These are phyloP conservation scores for Cephus sareptanus DNA, from an alignment of 2,888 invertebrate genomes.

Conservation along the genomic window DNA sequence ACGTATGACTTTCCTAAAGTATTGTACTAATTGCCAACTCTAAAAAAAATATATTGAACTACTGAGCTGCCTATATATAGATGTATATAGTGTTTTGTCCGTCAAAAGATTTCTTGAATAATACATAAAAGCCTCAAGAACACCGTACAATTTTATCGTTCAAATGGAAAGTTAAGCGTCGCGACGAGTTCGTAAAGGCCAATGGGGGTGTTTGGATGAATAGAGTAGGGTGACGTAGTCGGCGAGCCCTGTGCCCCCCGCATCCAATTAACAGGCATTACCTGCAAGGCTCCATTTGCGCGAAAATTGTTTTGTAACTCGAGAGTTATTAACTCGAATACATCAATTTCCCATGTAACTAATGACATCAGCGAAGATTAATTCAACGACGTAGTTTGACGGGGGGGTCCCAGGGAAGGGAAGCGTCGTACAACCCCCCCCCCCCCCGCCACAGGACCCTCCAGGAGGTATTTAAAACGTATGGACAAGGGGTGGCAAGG, in stretches of 20 bases:
- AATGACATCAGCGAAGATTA: slow-evolving; percentile 28
- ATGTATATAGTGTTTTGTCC: neutral
- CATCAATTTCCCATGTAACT: slow-evolving; percentile 28
- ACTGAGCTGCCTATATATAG: no score
- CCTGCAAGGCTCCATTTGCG: neutral
- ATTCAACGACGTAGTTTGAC: slow-evolving; percentile 10
- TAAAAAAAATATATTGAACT: no score
- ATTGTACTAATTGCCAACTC: no score
- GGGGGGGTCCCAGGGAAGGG: neutral
- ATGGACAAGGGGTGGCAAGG: neutral
- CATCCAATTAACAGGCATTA: neutral
- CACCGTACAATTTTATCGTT: slow-evolving; percentile 26
- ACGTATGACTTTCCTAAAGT: no score
- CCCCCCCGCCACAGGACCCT: neutral
- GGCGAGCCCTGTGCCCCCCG: neutral
- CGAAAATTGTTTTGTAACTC: slow-evolving; percentile 26
- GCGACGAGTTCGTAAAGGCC: neutral
- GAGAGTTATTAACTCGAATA: slow-evolving; percentile 26
- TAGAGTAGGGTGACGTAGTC: neutral
- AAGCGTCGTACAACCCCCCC: neutral
- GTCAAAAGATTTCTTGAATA: neutral
- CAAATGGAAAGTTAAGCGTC: neutral
- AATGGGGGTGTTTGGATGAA: neutral
- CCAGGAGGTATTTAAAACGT: neutral
- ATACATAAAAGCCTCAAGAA: neutral